Percentiles rank a stretch among this genome's conserved stretches.
phyloP scores from a whole-genome alignment of 2,888 invertebrate genomes.

The Pseudococcus viburni region DNA sequence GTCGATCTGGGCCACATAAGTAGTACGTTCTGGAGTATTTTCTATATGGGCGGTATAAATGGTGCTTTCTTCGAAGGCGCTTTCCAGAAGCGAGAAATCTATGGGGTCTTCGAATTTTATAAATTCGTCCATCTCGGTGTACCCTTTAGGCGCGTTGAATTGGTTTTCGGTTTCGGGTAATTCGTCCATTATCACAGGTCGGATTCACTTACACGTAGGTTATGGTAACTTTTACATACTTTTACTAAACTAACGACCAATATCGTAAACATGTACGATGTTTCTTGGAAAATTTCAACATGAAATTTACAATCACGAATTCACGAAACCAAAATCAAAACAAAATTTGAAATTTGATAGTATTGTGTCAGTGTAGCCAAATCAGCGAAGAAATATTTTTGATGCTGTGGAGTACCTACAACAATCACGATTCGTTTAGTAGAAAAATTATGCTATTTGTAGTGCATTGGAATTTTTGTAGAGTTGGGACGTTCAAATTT shows the following conservation, averaged over 20 bases:
- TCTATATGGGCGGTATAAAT: constrained; percentile 70
- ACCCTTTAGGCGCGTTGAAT: constrained; percentile 8
- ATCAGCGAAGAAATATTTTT: too few relatives aligned
- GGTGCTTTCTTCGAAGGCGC: constrained; percentile 73
- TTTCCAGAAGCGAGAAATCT: constrained; percentile 73
- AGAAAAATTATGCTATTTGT: too few relatives aligned
- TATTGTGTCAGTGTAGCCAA: constrained; percentile 2
- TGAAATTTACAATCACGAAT: background rate
- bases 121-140: constrained; percentile 21
- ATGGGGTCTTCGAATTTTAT: constrained; percentile 71
- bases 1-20: constrained; percentile 72
- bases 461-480: too few relatives aligned
- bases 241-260: background rate
- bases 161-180: background rate
- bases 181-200: constrained; percentile 45
- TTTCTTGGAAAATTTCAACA: background rate
- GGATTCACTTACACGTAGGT: background rate
- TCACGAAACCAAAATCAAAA: constrained; percentile 41
- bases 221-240: constrained; percentile 23
- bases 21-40: constrained; percentile 70
- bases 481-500: too few relatives aligned
- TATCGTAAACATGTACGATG: background rate
- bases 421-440: too few relatives aligned
- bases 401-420: too few relatives aligned
- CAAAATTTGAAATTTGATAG: constrained; percentile 55